Evolutionary conservation across 2,113 vertebrate genomes (phyloP).

Genomic region (Actinemys pallida): DNA sequence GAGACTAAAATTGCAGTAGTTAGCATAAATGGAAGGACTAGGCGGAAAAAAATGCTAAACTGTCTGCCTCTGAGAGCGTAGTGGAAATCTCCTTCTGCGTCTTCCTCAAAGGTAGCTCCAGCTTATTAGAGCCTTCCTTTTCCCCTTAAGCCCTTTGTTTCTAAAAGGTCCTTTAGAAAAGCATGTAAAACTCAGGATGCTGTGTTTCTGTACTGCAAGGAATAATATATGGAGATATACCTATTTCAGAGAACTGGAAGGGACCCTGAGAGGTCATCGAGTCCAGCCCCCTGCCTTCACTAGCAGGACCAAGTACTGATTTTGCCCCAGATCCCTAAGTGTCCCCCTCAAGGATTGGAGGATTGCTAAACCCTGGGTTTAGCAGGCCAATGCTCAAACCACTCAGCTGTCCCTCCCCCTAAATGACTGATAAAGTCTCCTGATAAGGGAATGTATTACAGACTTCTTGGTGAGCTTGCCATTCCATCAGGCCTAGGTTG

Average conservation of each 20-base stretch:
- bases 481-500: background rate
- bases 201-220: rapidly evolving
- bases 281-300: too few relatives aligned
- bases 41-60: background rate
- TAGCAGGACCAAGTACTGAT: too few relatives aligned
- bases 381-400: too few relatives aligned
- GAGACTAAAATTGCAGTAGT: background rate
- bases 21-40: background rate
- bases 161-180: background rate
- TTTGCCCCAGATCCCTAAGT: too few relatives aligned
- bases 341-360: too few relatives aligned
- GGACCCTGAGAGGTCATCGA: too few relatives aligned
- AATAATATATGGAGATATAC: background rate
- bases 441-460: background rate
- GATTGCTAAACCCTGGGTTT: too few relatives aligned
- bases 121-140: background rate
- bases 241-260: too few relatives aligned
- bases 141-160: background rate
- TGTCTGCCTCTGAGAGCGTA: background rate
- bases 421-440: background rate
- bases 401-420: too few relatives aligned
- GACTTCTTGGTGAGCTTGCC: background rate
- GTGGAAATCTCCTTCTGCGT: background rate
- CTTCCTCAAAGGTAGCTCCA: background rate
- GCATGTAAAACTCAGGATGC: background rate